Base-by-base conservation (phyloP, 92 coral and sea anemone species). In the Hydrozoanthus gracilis region DNA sequence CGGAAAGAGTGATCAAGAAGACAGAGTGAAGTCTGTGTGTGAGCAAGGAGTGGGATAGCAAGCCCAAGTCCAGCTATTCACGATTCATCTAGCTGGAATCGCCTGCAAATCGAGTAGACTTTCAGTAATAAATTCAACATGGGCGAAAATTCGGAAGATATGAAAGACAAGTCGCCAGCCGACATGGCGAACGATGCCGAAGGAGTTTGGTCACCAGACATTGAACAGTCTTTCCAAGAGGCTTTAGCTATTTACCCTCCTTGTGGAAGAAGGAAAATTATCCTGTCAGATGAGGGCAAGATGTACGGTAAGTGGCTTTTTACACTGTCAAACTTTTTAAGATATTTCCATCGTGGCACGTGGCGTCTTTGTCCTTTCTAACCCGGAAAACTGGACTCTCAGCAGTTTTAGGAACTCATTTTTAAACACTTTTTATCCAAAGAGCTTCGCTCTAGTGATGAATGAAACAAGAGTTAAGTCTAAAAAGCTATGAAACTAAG, bases 171-270 rank as follows among this genome's bases (percentile, higher is more conserved):
- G 87, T 91, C 97, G 79, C 99, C 99, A 71, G 98, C 90, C 87
- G 99, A 96, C 89, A 96, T 96, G 99, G 99, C 99, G 39, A 95
- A 92, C 85, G 99, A 96, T 95, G 99, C 99, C 88, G 99, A 96
- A 90, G 99, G 99, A 79, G 99, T 96, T 82, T 96, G 99, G 99
- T 95, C 98, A 66, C 99, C 99, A 44, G 99, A 96, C 83, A 96
- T 96, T 52, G 99, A 96, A 76, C 99, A 96, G 71, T 95, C 98
- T 61, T 96, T 96, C 86, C 99, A 96, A 91, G 99, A 96, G 83
- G 99, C 99, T 8, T 84, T 96, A 58, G 99, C 99, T 14, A 96
- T 96, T 70, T 96, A 96, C 78, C 99, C 99, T 8, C 99, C 99
- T 18, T 96, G 99, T 93, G 99, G 99, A 78, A 88, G 99, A 68